These are phyloP conservation scores for Endomychus coccineus DNA, from an alignment of 2,888 invertebrate species.

Conservation along the genomic window DNA sequence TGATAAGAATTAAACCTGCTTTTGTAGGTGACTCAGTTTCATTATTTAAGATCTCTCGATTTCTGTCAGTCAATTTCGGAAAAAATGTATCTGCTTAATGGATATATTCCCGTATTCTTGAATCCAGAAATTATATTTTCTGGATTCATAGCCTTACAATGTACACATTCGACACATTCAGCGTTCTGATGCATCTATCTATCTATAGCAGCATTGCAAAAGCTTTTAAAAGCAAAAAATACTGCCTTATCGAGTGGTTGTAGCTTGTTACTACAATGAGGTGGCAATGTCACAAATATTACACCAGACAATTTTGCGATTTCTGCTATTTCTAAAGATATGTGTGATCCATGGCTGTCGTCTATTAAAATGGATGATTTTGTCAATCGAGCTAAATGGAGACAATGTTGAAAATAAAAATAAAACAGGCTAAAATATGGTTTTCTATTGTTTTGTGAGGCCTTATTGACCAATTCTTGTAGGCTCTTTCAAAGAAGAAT, in stretches of 20 bases:
- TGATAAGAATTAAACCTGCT: background rate
- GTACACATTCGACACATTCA: slow-evolving; percentile 8
- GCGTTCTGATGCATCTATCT: slow-evolving; percentile 14
- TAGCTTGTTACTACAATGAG: slow-evolving; percentile 10
- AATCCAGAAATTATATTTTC: slow-evolving; percentile 15
- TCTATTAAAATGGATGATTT: no score
- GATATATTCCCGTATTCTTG: slow-evolving; percentile 7
- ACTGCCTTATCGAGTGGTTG: slow-evolving; percentile 2
- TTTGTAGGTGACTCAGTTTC: background rate
- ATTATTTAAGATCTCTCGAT: background rate
- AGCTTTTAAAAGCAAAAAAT: slow-evolving; percentile 4
- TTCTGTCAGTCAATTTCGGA: slow-evolving; percentile 3
- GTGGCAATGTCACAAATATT: slow-evolving; percentile 31
- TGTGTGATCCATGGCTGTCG: no score
- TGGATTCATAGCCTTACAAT: slow-evolving; percentile 11
- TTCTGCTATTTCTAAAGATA: slow-evolving; percentile 22
- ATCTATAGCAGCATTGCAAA: slow-evolving; percentile 1
- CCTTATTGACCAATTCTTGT: no score
- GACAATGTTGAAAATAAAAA: no score
- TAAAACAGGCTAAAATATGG: no score
- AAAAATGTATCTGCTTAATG: slow-evolving; percentile 6
- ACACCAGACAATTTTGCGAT: slow-evolving; percentile 36
- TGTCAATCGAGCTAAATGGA: no score
- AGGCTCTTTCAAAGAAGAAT: no score
- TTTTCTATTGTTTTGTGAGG: no score